Base-by-base conservation (phyloP, 2,888 invertebrate species). In the Torymus auratus region DNA sequence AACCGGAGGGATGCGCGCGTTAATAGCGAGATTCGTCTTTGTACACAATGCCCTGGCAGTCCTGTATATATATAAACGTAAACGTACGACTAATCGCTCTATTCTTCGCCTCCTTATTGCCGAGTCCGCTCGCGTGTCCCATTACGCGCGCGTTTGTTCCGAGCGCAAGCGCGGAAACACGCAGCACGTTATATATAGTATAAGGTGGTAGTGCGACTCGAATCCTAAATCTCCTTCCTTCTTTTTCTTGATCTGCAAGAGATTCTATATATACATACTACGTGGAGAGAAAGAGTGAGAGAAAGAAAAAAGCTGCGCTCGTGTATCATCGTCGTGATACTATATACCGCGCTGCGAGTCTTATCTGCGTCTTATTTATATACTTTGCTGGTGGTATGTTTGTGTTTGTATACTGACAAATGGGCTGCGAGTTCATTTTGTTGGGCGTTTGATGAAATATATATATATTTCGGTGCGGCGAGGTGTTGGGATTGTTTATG, bases 101-200 rank as follows among this genome's bases (percentile, higher is more conserved):
- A 65, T 78, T 70, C 62, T 64, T 78, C 52, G 73, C 56, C 11
- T 14, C 53, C 69, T 77, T 77, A 69, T 77, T 77, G 76, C 20
- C 14, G 11, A 77, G 76, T 77, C 76, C 41, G 55, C 69, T 69
- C 76, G 76, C 76, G 78, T 72, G 73, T 68, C 55, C 73, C 68
- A 73, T 68, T 73, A 69, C 68, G 69, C 55, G 69, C 55, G 58
- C 62, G 68, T 62, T 73, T 62, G 69, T 79, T 79, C 62, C 58
- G 20, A 41, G 41, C 53, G 41, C 3, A 52, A 5, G 41, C 41
- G 58, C 73, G 60, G 62, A 73, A 69, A 73, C 72, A 73, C 65
- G 56, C 41, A 41, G 41, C 7, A 7, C 7, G 28, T 28, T 28
- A 3, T 28, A 28, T 41, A 41, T 7, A 4, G 20, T 41, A 41